phyloP scores from a whole-genome alignment of 2,113 vertebrate species.

The Nycticebus coucang region DNA sequence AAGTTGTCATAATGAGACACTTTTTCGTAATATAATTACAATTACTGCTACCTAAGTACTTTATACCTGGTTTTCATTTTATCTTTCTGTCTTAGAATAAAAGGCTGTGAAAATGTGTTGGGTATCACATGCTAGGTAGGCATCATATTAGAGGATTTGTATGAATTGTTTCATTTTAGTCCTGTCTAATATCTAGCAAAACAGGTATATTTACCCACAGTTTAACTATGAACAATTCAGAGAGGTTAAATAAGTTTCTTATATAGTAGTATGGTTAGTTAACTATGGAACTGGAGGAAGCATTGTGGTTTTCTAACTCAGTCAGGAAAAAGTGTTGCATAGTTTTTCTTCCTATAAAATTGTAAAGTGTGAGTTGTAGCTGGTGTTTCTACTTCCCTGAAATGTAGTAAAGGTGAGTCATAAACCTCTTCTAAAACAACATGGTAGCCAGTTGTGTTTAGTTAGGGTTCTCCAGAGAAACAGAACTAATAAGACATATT shows the following conservation, averaged over 20 bases:
- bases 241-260: background rate
- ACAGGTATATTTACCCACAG: background rate
- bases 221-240: background rate
- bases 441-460: background rate
- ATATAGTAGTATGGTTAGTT: background rate
- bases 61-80: constrained; percentile 19
- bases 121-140: background rate
- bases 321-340: background rate
- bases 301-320: background rate
- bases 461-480: constrained; percentile 1
- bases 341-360: background rate
- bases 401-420: background rate
- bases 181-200: background rate
- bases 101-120: background rate
- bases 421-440: background rate
- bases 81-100: background rate
- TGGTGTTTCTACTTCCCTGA: background rate
- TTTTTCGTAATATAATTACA: background rate
- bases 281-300: background rate
- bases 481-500: background rate
- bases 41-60: background rate
- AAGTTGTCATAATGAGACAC: background rate
- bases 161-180: background rate
- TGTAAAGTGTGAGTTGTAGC: background rate
- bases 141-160: background rate